Evolutionary conservation across 2,113 vertebrate species (phyloP).

Genomic region (Zapornia atra): DNA sequence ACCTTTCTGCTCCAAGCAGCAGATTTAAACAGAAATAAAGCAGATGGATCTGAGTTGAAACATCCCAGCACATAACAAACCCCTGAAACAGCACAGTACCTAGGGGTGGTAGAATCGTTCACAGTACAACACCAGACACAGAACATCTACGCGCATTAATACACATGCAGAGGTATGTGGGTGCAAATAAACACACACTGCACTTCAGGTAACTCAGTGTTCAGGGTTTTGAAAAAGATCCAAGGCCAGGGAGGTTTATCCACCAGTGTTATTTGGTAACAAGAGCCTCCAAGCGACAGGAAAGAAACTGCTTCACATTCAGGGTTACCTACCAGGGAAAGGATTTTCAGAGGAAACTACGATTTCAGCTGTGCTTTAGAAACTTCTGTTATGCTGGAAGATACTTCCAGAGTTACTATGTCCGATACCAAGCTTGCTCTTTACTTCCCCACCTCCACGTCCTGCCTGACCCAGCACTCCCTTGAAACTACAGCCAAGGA

Average conservation of each 20-base stretch:
- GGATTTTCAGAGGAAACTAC: not conserved
- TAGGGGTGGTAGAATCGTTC: rapidly evolving
- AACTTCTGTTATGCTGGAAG: too few species aligned
- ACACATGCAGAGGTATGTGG: rapidly evolving
- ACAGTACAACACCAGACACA: too few species aligned
- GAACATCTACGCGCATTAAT: rapidly evolving
- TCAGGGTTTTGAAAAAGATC: not conserved
- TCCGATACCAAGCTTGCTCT: not conserved
- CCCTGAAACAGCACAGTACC: not conserved
- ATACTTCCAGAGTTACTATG: rapidly evolving
- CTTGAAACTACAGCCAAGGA: rapidly evolving
- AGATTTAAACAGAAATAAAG: not conserved
- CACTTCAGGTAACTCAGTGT: rapidly evolving
- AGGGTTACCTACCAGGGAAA: not conserved
- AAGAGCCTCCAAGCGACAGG: not conserved
- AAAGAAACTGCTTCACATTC: not conserved
- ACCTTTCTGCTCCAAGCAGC: not conserved
- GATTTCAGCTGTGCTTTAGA: not conserved
- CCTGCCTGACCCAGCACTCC: not conserved
- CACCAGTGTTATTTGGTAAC: too few species aligned
- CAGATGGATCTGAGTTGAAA: not conserved
- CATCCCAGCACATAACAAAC: rapidly evolving
- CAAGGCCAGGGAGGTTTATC: not conserved
- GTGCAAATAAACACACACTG: rapidly evolving
- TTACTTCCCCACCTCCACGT: rapidly evolving